Percentiles rank a stretch among this genome's conserved stretches.
Evolutionary conservation across 2,797 vertebrate genomes (phyloP).

Genomic region (Amniataba percoides): DNA sequence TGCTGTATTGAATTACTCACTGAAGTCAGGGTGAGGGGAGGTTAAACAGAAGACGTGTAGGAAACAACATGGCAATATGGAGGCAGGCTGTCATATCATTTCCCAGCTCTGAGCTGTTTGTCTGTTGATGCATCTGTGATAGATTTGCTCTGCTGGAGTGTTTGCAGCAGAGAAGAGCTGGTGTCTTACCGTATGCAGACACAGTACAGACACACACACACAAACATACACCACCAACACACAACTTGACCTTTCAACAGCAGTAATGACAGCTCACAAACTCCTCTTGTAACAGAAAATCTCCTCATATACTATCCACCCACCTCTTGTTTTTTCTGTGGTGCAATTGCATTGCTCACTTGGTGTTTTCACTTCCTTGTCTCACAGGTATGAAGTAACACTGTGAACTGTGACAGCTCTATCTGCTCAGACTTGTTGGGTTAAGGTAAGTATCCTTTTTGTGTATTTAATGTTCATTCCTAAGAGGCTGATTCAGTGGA

Average conservation of each 20-base stretch:
- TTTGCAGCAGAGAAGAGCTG: conserved; percentile 60
- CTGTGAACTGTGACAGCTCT: conserved; percentile 41
- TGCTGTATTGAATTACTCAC: conserved; percentile 51
- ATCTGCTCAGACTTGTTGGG: conserved; percentile 64
- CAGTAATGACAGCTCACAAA: conserved; percentile 69
- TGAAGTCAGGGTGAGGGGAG: conserved; percentile 56
- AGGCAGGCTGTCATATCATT: conserved; percentile 46
- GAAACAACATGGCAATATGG: conserved; percentile 57
- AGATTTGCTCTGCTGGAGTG: conserved; percentile 66
- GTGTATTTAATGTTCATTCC: conserved; percentile 55
- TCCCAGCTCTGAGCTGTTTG: conserved; percentile 42
- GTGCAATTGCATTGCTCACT: conserved; percentile 70
- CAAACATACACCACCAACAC: conserved; percentile 21
- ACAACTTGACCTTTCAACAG: conserved; percentile 77
- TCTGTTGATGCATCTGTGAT: conserved; percentile 64
- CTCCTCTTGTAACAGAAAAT: conserved; percentile 72
- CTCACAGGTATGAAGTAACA: conserved; percentile 69
- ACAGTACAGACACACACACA: conserved; percentile 20
- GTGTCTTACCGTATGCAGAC: conserved; percentile 59
- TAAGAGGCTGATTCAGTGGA: conserved; percentile 55
- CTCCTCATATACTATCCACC: conserved; percentile 71
- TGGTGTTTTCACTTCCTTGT: conserved; percentile 76
- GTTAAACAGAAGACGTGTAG: conserved; percentile 47
- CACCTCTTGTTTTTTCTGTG: conserved; percentile 77
- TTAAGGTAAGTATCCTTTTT: conserved; percentile 54